Conservation (phyloP, 2,797 vertebrate species). For the Cossypha polioptera region DNA sequence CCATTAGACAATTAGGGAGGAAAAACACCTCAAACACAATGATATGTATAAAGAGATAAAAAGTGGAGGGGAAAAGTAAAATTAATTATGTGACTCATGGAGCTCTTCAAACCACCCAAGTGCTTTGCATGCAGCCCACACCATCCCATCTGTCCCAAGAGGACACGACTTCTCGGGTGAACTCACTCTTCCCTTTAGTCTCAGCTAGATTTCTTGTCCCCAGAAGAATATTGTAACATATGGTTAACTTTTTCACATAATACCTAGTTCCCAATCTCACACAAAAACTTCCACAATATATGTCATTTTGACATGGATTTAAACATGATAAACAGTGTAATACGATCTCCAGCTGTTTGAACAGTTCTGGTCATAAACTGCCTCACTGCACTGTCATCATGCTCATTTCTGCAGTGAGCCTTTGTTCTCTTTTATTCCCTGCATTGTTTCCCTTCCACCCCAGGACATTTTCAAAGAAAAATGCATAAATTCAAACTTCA, state of each 20-base stretch:
- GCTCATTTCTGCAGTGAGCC: background rate
- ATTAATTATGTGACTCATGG: background rate
- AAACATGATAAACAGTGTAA: constrained; percentile 65
- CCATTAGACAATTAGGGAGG: background rate
- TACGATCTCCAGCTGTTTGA: constrained; percentile 65
- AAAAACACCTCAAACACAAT: background rate
- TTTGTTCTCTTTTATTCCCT: constrained; percentile 37
- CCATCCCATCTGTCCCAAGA: background rate
- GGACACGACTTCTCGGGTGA: background rate
- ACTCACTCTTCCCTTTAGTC: background rate
- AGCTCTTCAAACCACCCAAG: constrained; percentile 8
- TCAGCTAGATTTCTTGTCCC: constrained; percentile 37
- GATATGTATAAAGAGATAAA: background rate
- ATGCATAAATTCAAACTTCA: background rate
- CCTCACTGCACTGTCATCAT: constrained; percentile 44
- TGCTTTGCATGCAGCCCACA: background rate
- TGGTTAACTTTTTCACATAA: constrained; percentile 36
- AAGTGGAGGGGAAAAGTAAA: background rate
- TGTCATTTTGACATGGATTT: constrained; percentile 57
- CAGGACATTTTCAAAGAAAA: background rate
- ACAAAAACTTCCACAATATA: constrained; percentile 33
- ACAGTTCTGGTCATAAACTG: constrained; percentile 44
- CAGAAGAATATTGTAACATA: constrained; percentile 44
- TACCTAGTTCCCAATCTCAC: constrained; percentile 44
- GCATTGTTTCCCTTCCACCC: background rate